These are phyloP conservation scores for Hydrotaea cyrtoneurina DNA, from an alignment of 2,888 invertebrate species.

Conservation along the genomic window DNA sequence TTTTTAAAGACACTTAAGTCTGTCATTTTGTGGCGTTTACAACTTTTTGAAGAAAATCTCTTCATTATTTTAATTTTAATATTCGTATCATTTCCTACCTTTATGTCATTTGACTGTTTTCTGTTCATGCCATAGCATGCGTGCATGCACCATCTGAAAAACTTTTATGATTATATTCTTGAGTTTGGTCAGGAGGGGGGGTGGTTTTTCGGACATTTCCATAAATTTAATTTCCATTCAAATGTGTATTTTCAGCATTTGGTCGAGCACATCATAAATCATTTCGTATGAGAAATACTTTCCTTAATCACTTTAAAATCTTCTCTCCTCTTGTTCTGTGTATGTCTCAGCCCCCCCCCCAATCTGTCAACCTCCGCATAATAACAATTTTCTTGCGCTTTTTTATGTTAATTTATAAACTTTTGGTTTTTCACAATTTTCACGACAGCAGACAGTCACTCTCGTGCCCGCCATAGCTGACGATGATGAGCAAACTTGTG, in stretches of 20 bases:
- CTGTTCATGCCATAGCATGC: background rate
- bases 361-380: conserved; percentile 35
- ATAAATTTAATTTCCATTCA: conserved; percentile 33
- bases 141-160: background rate
- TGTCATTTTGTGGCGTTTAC: conserved; percentile 8
- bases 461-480: too few relatives aligned
- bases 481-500: too few relatives aligned
- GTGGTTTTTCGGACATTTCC: conserved; percentile 25
- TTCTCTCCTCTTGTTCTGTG: too few relatives aligned
- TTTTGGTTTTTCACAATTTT: conserved; percentile 33
- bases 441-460: background rate
- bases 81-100: background rate
- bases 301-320: conserved; percentile 36
- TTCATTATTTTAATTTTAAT: background rate
- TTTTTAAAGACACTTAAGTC: conserved; percentile 19
- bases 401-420: conserved; percentile 31
- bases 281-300: conserved; percentile 10
- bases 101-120: background rate
- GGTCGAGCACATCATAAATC: conserved; percentile 14
- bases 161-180: conserved; percentile 9
- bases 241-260: conserved; percentile 5
- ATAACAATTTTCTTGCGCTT: conserved; percentile 9
- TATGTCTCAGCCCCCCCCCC: background rate
- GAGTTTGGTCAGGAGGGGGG: too few relatives aligned
- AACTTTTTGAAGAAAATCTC: conserved; percentile 2